Evolutionary conservation across 2,113 vertebrate genomes (phyloP).

Genomic region (Machaerirhynchus nigripectus): DNA sequence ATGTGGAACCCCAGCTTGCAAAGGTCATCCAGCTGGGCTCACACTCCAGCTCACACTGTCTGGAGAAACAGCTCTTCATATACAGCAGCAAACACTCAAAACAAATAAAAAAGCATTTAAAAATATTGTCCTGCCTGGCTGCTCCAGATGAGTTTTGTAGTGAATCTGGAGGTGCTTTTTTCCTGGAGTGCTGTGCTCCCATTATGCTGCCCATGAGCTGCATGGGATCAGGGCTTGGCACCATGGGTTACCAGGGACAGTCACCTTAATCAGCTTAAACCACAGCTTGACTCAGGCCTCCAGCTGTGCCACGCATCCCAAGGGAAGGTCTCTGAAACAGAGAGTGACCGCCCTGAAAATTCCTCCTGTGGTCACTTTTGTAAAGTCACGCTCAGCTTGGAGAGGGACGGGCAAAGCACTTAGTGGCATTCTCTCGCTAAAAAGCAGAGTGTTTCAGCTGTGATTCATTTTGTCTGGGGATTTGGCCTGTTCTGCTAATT

Average conservation of each 20-base stretch:
- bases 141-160: background rate
- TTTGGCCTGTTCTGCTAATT: background rate
- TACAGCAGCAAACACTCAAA: background rate
- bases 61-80: background rate
- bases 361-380: constrained; percentile 15
- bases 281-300: background rate
- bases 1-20: background rate
- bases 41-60: background rate
- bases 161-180: background rate
- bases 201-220: background rate
- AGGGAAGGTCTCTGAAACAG: constrained; percentile 4
- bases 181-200: background rate
- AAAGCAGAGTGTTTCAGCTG: background rate
- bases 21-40: background rate
- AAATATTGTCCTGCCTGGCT: background rate
- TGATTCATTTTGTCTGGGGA: constrained; percentile 13
- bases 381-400: background rate
- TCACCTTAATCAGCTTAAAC: background rate
- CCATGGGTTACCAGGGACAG: background rate
- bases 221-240: background rate
- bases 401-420: background rate
- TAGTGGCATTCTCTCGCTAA: background rate
- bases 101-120: background rate
- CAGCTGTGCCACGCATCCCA: background rate
- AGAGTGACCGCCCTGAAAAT: background rate